A percentile compares a stretch with the other conserved stretches of the same genome.
Evolutionary conservation across 2,113 vertebrate genomes (phyloP).

Genomic region (Caranx melampygus): DNA sequence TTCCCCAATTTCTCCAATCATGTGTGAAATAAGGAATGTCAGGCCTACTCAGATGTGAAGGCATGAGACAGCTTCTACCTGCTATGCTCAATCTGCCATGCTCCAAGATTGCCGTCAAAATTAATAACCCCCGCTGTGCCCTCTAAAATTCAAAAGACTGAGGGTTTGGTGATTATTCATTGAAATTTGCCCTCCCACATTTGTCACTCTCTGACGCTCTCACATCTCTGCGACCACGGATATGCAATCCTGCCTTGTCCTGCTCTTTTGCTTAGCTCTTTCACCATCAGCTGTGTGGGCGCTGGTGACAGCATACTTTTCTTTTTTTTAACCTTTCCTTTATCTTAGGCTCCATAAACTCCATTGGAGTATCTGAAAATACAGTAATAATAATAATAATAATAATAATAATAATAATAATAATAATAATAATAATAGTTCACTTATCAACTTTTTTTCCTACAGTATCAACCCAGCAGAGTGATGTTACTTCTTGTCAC

Average conservation of each 20-base stretch:
- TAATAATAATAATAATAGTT: neutral
- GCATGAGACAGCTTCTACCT: conserved; percentile 71
- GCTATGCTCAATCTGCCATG: conserved; percentile 69
- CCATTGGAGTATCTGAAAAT: neutral
- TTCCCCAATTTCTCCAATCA: conserved; percentile 63
- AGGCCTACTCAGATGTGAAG: conserved; percentile 64
- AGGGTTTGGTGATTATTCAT: conserved; percentile 51
- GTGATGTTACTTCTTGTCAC: too few species aligned
- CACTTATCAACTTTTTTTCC: neutral
- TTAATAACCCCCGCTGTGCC: conserved; percentile 67
- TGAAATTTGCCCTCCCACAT: conserved; percentile 41
- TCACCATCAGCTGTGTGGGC: neutral
- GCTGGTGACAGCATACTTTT: neutral
- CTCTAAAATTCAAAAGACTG: conserved; percentile 47
- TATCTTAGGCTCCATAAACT: neutral
- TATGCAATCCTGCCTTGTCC: neutral
- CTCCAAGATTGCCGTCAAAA: conserved; percentile 53
- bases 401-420: too few species aligned
- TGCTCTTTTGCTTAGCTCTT: conserved; percentile 4
- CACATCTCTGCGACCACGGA: conserved; percentile 28
- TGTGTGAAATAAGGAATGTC: conserved; percentile 76
- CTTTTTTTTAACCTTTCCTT: too few species aligned
- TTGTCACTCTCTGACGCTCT: conserved; percentile 32
- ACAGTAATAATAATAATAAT: neutral
- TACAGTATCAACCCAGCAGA: too few species aligned